Conservation (phyloP, 2,888 invertebrate species). For the Phaedon cochleariae region DNA sequence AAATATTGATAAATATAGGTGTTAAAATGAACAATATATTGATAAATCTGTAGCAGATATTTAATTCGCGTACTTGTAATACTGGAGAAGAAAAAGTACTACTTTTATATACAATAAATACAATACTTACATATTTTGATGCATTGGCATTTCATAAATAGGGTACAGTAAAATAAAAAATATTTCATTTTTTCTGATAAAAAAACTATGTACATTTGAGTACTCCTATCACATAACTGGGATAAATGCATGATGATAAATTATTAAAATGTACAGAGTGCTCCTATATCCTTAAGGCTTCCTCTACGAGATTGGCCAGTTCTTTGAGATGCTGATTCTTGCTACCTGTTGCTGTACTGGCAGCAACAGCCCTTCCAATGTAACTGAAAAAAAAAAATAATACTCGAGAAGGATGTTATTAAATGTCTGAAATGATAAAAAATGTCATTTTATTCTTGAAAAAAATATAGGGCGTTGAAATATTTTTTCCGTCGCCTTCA, state of each 20-base stretch:
- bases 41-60: too few relatives aligned
- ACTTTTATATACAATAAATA: conserved; percentile 52
- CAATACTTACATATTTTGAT: conserved; percentile 37
- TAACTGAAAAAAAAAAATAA: conserved; percentile 72
- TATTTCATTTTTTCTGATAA: conserved; percentile 8
- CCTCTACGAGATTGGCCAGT: conserved; percentile 68
- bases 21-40: too few relatives aligned
- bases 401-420: too few relatives aligned
- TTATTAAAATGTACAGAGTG: background rate
- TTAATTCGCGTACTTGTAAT: too few relatives aligned
- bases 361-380: conserved; percentile 89
- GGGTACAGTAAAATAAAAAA: conserved; percentile 7
- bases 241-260: background rate
- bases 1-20: too few relatives aligned
- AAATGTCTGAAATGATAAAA: too few relatives aligned
- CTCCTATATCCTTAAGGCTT: conserved; percentile 35
- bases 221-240: conserved; percentile 8
- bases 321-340: conserved; percentile 94
- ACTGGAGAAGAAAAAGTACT: too few relatives aligned
- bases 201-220: conserved; percentile 8
- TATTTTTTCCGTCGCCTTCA: too few relatives aligned
- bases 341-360: conserved; percentile 97
- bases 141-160: conserved; percentile 22
- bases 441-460: too few relatives aligned
- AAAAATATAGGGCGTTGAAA: too few relatives aligned